Evolutionary conservation across 2,113 vertebrate species (phyloP), one percentile per base, ranked within the genome.

Genomic region (Poeciliopsis retropinna): DNA sequence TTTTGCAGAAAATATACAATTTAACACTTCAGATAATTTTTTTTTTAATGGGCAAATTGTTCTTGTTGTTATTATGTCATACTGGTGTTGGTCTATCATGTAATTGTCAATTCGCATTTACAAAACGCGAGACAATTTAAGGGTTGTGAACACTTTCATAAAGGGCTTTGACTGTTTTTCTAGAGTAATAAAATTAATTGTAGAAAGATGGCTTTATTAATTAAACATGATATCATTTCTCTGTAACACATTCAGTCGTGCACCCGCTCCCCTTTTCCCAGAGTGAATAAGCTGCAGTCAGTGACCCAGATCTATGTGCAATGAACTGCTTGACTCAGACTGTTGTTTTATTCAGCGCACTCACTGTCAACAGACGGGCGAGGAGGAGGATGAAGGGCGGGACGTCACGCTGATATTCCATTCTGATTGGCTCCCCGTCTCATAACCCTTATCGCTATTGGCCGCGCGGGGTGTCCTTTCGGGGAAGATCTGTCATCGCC

Each of bases 241-340:
- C 28, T 75, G 44, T 75, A 54, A 72, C 64, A 25, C 51, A 73
- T 66, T 19, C 61, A 19, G 60, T 9, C 25, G 63, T 44, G n/a
- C 72, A 67, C 57, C 22, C 37, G 60, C 68, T 85, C 31, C 44
- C 66, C 11, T 74, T 72, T 80, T 47, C 73, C 32, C 70, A 66
- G 25, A 41, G 32, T 44, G 72, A 75, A 86, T 72, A 78, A 68
- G 73, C 72, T 88, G 71, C 84, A 91, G 83, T 75, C 83, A 81
- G 84, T 92, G 90, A 92, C 89, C 92, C 86, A 91, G 81, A 92
- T 91, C 81, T 91, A 78, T 72, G 68, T 61, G 79, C 85, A 84
- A 75, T 88, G 87, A 89, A 89, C 88, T 86, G 80, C 83, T 89
- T 89, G 83, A 87, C 83, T 91, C 89, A 90, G 87, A 86, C 86